Evolutionary conservation across 1,140 invertebrate species (phyloP).

Genomic region (Samia ricini): DNA sequence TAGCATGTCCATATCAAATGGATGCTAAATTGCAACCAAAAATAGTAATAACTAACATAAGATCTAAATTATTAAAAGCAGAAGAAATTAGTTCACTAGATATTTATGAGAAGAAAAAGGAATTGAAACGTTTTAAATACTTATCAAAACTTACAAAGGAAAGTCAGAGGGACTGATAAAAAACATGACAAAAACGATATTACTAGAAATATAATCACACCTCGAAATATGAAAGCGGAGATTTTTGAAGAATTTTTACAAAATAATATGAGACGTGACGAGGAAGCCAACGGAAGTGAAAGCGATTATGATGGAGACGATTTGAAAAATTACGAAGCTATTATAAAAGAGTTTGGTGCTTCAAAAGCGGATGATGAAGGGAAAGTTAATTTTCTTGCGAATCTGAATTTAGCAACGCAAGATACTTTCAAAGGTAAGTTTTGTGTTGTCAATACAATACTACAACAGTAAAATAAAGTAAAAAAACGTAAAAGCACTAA

Average conservation of each 20-base stretch:
- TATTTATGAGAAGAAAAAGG: constrained; percentile 63
- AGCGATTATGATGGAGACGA: constrained; percentile 65
- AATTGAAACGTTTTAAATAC: constrained; percentile 52
- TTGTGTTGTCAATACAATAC: neutral
- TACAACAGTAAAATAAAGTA: no score
- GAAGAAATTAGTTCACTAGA: constrained; percentile 69
- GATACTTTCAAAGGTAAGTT: constrained; percentile 54
- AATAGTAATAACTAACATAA: constrained; percentile 57
- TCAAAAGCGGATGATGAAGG: constrained; percentile 24
- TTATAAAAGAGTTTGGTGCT: constrained; percentile 49
- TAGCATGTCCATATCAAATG: constrained; percentile 59
- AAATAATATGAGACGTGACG: constrained; percentile 37
- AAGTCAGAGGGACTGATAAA: constrained; percentile 37
- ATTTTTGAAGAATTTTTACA: constrained; percentile 60
- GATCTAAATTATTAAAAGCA: constrained; percentile 40
- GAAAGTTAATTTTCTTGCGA: constrained; percentile 61
- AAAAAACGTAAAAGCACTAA: no score
- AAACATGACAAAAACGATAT: constrained; percentile 23
- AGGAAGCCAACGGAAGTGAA: constrained; percentile 51
- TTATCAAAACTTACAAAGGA: constrained; percentile 43
- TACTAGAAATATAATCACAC: constrained; percentile 59
- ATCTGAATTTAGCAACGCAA: constrained; percentile 55
- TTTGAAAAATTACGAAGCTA: constrained; percentile 45
- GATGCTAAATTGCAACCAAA: constrained; percentile 62
- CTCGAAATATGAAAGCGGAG: constrained; percentile 61